Evolutionary conservation across 2,888 invertebrate genomes (phyloP), one percentile per base, ranked within the genome.

Genomic region (Apotomis betuletana): DNA sequence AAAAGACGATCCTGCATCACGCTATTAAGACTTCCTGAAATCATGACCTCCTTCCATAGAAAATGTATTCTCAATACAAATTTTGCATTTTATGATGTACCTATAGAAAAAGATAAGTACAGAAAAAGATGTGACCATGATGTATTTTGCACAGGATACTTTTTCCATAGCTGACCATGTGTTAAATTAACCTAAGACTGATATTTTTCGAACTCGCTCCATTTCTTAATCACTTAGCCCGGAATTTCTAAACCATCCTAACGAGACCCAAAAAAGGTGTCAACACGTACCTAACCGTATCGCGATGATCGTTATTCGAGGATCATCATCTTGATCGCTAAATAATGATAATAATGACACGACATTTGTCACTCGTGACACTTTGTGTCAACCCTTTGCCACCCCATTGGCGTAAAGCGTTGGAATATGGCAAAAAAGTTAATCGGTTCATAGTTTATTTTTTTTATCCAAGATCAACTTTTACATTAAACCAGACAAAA

Each of bases 331-430:
- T 6, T 68, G 68, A 72, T 72, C 62, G 72, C 62, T 59, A 72
- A 72, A 72, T 72, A 72, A 72, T 72, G 72, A 72, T 52, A 61
- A 63, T 72, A 68, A 72, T 72, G 72, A 72, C 58, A 13, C 36
- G 46, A 68, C 72, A 72, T 68, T 72, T 72, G 72, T 72, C 72
- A 68, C 63, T 49, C 41, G 44, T 67, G 60, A 27, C 70, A 58
- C 41, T 51, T 58, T n/a, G 55, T 36, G 55, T 52, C 68, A 71
- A 71, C 71, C 71, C 71, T 71, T 71, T 54, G 61, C 71, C 71
- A 71, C 67, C 61, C 70, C 67, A 67, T 71, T 65, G 46, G 59
- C 46, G 59, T 49, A 10, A 46, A 36, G 44, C 44, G 44, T n/a
- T 44, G 62, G 51, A 36, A 51, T 12, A 38, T 61, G 12, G 12